Base-by-base conservation (phyloP, 1,140 invertebrate genomes). In the Agrilus planipennis region DNA sequence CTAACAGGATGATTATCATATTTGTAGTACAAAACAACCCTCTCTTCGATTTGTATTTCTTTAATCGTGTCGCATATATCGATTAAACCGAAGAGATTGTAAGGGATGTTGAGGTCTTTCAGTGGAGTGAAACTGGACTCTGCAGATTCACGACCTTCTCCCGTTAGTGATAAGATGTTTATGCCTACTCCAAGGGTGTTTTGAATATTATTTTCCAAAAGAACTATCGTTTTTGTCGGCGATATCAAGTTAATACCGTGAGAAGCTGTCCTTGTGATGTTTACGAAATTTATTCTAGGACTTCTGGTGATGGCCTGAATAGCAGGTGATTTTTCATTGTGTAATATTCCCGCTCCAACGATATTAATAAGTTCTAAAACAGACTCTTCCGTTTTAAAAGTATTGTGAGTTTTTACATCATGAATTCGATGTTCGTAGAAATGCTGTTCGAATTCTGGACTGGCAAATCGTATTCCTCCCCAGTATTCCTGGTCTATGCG, bases 41-140 rank as follows among this genome's bases (percentile, higher is more conserved):
- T 69, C 54, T 96, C 90, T 61, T 92, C 81, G 1, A 99, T 73
- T 5, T 72, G 72, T 18, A 99, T 78, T 55, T 89, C 84, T 69
- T 98, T 95, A 11, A 81, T 79, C 1, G 89, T 84, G 60, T 95
- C 88, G 62, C 95, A 99, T 40, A 98, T 93, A 47, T 98, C 89
- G 12, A 99, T 76, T 49, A 99, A 61, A 20, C 94, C 93, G 63
- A 95, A 96, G n/a, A 93, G 64, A 53, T 89, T 76, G 56, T 97
- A 96, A 0, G 94, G 93, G 19, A 99, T 71, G 54, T 84, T 84
- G 1, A 94, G 69, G 36, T 81, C 71, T 52, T 81, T 82, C 11
- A 92, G 64, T 0, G 91, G 89, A 16, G 73, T 76, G 54, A 89
- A 90, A 43, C 89, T 90, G 21, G 87, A 90, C 55, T 84, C 78